Conservation (phyloP, 2,888 invertebrate species). For the Tridacna crocea region DNA sequence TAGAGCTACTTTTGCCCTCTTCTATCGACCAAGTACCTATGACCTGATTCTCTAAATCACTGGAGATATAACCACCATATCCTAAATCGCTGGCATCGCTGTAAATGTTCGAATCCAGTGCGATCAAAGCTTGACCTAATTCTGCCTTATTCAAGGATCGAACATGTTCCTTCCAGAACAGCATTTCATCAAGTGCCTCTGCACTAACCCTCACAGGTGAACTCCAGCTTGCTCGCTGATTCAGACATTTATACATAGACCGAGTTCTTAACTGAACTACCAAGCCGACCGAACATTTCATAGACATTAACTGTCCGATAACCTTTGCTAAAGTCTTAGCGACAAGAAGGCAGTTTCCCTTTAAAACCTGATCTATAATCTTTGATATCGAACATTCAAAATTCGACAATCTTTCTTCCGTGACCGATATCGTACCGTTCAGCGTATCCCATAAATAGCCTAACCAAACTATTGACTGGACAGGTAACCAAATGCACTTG, state of each 20-base stretch:
- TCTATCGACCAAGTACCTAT: slow-evolving; percentile 35
- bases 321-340: slow-evolving; percentile 43
- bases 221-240: slow-evolving; percentile 37
- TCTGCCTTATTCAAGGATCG: slow-evolving; percentile 13
- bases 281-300: slow-evolving; percentile 34
- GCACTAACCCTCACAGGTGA: slow-evolving; percentile 27
- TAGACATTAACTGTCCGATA: slow-evolving; percentile 41
- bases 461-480: slow-evolving; percentile 45
- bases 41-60: slow-evolving; percentile 30
- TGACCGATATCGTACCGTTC: slow-evolving; percentile 36
- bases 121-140: not conserved
- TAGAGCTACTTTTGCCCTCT: slow-evolving; percentile 52
- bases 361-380: not conserved
- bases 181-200: slow-evolving; percentile 14
- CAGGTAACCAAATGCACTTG: slow-evolving; percentile 55
- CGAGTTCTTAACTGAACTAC: slow-evolving; percentile 35
- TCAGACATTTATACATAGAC: slow-evolving; percentile 34
- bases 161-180: slow-evolving; percentile 23
- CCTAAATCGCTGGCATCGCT: slow-evolving; percentile 42
- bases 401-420: slow-evolving; percentile 33
- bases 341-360: slow-evolving; percentile 12
- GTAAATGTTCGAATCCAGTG: slow-evolving; percentile 17
- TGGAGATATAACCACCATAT: slow-evolving; percentile 43
- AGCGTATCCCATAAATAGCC: slow-evolving; percentile 49
- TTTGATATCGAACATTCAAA: not conserved